Evolutionary conservation across 2,113 vertebrate species (phyloP).

Genomic region (Syrrhaptes paradoxus): DNA sequence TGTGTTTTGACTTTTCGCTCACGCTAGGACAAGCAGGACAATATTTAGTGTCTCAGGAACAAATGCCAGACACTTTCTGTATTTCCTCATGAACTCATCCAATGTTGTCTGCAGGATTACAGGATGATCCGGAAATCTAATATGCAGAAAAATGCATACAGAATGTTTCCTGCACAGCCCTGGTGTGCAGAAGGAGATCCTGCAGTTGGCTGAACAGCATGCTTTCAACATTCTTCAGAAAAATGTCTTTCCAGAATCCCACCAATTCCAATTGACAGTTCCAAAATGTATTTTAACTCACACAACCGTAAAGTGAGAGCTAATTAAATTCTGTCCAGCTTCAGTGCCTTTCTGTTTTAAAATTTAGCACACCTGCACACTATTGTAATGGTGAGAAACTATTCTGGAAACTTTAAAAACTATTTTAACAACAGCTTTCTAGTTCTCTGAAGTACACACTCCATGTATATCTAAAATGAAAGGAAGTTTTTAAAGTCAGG

Average conservation of each 20-base stretch:
- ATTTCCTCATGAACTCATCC: not conserved
- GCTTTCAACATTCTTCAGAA: not conserved
- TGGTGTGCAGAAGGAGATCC: fast-evolving
- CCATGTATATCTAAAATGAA: not conserved
- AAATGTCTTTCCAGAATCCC: not conserved
- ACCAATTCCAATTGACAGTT: not conserved
- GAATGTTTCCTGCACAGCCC: not conserved
- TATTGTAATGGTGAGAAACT: not conserved
- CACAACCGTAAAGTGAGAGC: not conserved
- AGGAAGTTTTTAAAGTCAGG: not conserved
- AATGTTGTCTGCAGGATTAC: not conserved
- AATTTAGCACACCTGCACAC: not conserved
- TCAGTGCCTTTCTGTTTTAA: not conserved
- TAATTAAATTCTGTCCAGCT: not conserved
- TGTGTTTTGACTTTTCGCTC: fast-evolving
- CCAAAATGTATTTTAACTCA: not conserved
- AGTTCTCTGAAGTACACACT: not conserved
- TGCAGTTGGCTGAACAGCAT: not conserved
- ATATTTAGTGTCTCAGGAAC: not conserved
- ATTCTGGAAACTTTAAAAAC: not conserved
- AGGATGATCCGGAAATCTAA: not conserved
- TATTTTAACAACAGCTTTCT: not conserved
- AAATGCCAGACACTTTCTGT: not conserved
- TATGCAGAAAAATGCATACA: not conserved
- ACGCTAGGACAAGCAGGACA: not conserved